Percentiles rank a stretch among this genome's conserved stretches.
These are phyloP conservation scores for Coelopa pilipes DNA, from an alignment of 2,888 invertebrate genomes.

Conservation along the genomic window DNA sequence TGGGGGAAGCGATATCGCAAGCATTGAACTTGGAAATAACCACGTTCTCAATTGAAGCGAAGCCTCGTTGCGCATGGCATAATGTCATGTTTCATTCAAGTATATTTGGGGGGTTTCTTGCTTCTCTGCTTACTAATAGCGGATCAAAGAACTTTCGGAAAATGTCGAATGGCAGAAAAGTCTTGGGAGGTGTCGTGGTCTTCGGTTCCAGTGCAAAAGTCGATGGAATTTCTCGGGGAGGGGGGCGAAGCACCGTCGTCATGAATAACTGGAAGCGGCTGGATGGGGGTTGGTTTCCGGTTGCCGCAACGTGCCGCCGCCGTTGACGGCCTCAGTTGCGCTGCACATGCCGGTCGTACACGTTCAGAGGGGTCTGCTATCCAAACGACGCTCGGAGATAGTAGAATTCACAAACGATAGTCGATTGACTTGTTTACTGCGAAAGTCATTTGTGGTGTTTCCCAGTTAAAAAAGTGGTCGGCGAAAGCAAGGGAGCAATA, in stretches of 20 bases:
- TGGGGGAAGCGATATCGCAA: neutral
- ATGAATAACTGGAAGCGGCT: neutral
- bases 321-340: constrained; percentile 5
- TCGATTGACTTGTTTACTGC: neutral
- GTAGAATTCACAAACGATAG: neutral
- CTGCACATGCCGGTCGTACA: constrained; percentile 26
- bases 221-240: no score
- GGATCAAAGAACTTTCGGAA: constrained; percentile 16
- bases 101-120: neutral
- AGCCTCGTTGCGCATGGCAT: neutral
- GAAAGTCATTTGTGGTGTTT: neutral
- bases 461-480: neutral
- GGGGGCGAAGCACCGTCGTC: neutral
- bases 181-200: no score
- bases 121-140: neutral
- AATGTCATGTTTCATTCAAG: neutral
- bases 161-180: neutral
- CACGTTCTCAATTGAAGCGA: constrained; percentile 15
- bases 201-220: no score
- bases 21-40: constrained; percentile 23
- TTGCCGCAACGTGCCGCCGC: neutral
- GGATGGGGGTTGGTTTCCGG: constrained; percentile 16
- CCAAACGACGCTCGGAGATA: neutral
- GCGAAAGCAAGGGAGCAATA: neutral
- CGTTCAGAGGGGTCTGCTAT: neutral